Evolutionary conservation across 1,140 invertebrate species (phyloP), one percentile per base, ranked within the genome.

Genomic region (Monochamus saltuarius): DNA sequence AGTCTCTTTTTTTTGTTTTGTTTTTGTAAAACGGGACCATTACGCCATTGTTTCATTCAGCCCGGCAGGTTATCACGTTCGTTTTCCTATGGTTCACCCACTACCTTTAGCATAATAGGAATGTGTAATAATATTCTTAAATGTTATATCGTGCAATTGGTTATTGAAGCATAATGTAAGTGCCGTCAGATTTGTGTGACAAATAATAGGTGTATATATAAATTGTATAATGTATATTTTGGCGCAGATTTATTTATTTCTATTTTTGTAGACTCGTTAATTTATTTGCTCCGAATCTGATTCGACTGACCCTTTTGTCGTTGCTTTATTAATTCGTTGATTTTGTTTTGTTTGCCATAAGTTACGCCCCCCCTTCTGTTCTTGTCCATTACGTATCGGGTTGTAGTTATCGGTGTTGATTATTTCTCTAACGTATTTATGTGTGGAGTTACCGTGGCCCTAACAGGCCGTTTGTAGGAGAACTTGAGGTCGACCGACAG

Each of bases 101-200:
- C 22, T 29, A 29, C 22, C 22, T 2, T n/a, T 29, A 13, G 11
- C 39, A 7, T 40, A n/a, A 40, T 16, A 40, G 14, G n/a, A 40
- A 40, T 40, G 11, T 40, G 14, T 40, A 16, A 40, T 13, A 40
- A 16, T 40, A 51, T 7, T 35, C 36, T 34, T 51, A 51, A 51
- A 13, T 16, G 16, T 59, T n/a, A 22, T 43, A 10, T 40, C 59
- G 65, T 67, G 65, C 65, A 67, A 67, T 67, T 34, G 16, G 39
- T 56, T 53, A 50, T 57, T 55, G 40, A 54, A 56, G 50, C 47
- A 59, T 56, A 56, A 61, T 68, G 57, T 65, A 67, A 68, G 64
- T 68, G 66, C 66, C 66, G 63, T 68, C 63, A 65, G 62, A 62
- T 67, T 60, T 62, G 52, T 68, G 63, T 65, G 63, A 68, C 66